These are phyloP conservation scores for Pachyramphus minor DNA, from an alignment of 2,113 vertebrate species.

Conservation along the genomic window DNA sequence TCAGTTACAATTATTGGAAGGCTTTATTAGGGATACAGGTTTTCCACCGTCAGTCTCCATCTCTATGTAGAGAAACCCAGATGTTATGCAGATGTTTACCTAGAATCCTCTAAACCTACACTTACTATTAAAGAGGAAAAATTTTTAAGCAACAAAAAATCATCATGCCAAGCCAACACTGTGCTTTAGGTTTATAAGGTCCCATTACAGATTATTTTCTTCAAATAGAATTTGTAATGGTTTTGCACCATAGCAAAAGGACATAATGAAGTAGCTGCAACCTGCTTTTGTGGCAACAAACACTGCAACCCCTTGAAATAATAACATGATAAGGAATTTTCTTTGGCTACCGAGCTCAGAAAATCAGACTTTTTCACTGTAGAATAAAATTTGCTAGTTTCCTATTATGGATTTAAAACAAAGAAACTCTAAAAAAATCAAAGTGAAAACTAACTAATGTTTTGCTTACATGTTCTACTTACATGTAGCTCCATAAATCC, in stretches of 20 bases:
- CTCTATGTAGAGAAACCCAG: not conserved
- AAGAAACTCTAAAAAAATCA: fast-evolving
- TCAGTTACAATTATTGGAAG: not conserved
- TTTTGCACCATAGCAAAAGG: not conserved
- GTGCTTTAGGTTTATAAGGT: not conserved
- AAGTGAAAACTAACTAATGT: not conserved
- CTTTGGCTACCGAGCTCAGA: not conserved
- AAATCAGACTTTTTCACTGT: not conserved
- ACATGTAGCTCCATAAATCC: not conserved
- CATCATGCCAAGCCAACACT: not conserved
- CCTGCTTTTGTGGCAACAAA: not conserved
- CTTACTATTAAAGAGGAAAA: not conserved
- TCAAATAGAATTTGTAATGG: not conserved
- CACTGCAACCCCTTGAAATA: not conserved
- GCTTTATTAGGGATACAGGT: not conserved
- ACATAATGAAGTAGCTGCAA: not conserved
- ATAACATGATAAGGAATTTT: not conserved
- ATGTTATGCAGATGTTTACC: not conserved
- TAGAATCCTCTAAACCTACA: not conserved
- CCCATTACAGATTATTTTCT: not conserved
- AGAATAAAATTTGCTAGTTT: not conserved
- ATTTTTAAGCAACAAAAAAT: not conserved
- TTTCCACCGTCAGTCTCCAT: not conserved
- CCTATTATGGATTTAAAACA: not conserved
- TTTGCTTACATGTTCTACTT: not conserved